Conservation (phyloP, 2,797 vertebrate species). For the Gymnoscopelus microlampas region DNA sequence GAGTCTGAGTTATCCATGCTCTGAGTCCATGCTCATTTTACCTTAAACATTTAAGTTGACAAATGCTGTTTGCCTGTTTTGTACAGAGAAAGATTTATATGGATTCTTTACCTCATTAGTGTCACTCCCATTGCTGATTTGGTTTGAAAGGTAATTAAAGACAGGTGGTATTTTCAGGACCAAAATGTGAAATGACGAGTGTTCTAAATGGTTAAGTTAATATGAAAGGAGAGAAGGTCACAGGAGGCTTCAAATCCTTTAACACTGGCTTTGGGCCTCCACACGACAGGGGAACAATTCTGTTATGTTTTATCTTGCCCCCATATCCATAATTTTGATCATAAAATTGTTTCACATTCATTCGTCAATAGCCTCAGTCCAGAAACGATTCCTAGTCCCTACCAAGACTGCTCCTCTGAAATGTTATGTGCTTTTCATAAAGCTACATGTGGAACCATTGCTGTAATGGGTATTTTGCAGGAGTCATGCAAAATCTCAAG, state of each 20-base stretch:
- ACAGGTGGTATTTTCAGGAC: conserved; percentile 66
- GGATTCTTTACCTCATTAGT: conserved; percentile 59
- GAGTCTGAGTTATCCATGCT: not conserved
- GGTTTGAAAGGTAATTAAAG: conserved; percentile 54
- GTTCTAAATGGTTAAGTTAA: conserved; percentile 46
- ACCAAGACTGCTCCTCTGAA: not conserved
- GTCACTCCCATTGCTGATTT: conserved; percentile 45
- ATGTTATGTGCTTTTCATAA: not conserved
- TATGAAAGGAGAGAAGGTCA: conserved; percentile 6
- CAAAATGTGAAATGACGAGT: conserved; percentile 63
- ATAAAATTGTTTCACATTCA: conserved; percentile 10
- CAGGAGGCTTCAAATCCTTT: not conserved
- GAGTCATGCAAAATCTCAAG: not conserved
- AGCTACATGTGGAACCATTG: conserved; percentile 21
- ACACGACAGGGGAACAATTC: conserved; percentile 4
- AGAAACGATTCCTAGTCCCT: not conserved
- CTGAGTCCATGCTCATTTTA: conserved; percentile 29
- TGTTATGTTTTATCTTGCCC: conserved; percentile 11
- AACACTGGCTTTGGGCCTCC: conserved; percentile 16
- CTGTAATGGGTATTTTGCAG: conserved; percentile 43
- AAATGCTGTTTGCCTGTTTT: conserved; percentile 22
- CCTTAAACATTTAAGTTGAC: conserved; percentile 25
- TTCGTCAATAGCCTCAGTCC: conserved; percentile 1
- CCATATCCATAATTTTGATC: conserved; percentile 13
- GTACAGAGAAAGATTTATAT: conserved; percentile 35